Conservation (phyloP, 2,797 vertebrate genomes). For the Channallabes apus region DNA sequence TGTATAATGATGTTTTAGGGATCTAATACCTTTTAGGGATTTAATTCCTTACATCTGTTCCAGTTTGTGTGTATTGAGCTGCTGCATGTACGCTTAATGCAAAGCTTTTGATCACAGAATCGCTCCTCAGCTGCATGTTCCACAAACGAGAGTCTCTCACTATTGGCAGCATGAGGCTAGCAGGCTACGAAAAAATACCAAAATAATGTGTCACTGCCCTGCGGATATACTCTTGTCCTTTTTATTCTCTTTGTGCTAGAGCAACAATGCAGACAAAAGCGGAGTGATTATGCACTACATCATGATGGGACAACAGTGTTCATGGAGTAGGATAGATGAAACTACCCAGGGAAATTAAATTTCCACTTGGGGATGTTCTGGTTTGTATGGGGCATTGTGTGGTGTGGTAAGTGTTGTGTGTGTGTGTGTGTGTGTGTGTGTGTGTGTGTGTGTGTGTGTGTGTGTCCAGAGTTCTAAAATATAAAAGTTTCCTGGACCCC, state of each 20-base stretch:
- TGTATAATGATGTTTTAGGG: constrained; percentile 53
- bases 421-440: background rate
- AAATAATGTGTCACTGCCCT: constrained; percentile 65
- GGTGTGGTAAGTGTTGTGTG: constrained; percentile 21
- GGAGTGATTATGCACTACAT: constrained; percentile 74
- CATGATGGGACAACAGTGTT: constrained; percentile 73
- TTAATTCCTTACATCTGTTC: constrained; percentile 54
- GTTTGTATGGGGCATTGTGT: constrained; percentile 59
- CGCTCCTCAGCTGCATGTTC: constrained; percentile 56
- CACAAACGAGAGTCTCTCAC: constrained; percentile 55
- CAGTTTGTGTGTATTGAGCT: constrained; percentile 56
- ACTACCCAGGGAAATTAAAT: constrained; percentile 77
- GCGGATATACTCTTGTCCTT: constrained; percentile 63
- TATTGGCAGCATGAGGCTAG: constrained; percentile 73
- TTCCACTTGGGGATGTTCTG: constrained; percentile 68
- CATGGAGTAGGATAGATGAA: constrained; percentile 69
- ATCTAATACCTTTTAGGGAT: constrained; percentile 41
- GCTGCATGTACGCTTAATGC: constrained; percentile 43
- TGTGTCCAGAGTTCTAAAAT: constrained; percentile 3
- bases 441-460: constrained; percentile 13
- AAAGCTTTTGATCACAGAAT: constrained; percentile 65
- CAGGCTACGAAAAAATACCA: constrained; percentile 69
- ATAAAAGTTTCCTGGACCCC: constrained; percentile 26
- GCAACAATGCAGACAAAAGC: constrained; percentile 68
- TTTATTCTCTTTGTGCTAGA: constrained; percentile 60